phyloP scores from a whole-genome alignment of 2,797 vertebrate species.

The Phoeniculus purpureus region DNA sequence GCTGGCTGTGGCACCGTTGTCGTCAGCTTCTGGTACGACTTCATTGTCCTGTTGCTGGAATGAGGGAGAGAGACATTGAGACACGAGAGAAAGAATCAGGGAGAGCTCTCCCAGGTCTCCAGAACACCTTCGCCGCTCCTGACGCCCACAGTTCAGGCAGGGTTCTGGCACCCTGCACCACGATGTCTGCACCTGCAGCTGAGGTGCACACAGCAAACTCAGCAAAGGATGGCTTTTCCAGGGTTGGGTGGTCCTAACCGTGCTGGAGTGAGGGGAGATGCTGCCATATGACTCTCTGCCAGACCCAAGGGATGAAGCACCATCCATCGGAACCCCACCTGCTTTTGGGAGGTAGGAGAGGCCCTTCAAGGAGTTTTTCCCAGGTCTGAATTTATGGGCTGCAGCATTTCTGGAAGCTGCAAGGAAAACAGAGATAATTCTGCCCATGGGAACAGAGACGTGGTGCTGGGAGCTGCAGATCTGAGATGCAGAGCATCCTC shows the following conservation, averaged over 20 bases:
- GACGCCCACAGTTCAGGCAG: neutral
- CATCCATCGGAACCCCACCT: neutral
- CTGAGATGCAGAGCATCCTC: neutral
- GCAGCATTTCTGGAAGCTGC: slow-evolving; percentile 2
- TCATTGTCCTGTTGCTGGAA: slow-evolving; percentile 45
- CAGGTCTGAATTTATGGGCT: neutral
- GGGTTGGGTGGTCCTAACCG: neutral
- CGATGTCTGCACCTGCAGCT: neutral
- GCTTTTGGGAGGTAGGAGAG: rapidly evolving
- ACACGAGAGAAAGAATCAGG: neutral
- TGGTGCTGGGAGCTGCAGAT: neutral
- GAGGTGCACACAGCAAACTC: neutral
- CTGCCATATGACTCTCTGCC: rapidly evolving
- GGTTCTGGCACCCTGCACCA: neutral
- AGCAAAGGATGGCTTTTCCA: neutral
- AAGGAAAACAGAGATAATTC: neutral
- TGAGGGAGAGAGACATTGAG: neutral
- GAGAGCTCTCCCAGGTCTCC: neutral
- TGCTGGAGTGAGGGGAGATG: rapidly evolving
- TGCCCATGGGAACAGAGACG: neutral
- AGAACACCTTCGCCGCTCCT: neutral
- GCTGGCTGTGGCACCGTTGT: neutral
- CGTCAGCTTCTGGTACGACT: slow-evolving; percentile 64
- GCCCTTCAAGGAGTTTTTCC: neutral
- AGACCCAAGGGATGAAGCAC: neutral